Evolutionary conservation across 1,140 invertebrate species (phyloP), one percentile per base, ranked within the genome.

Genomic region (Tetraneura akinire): DNA sequence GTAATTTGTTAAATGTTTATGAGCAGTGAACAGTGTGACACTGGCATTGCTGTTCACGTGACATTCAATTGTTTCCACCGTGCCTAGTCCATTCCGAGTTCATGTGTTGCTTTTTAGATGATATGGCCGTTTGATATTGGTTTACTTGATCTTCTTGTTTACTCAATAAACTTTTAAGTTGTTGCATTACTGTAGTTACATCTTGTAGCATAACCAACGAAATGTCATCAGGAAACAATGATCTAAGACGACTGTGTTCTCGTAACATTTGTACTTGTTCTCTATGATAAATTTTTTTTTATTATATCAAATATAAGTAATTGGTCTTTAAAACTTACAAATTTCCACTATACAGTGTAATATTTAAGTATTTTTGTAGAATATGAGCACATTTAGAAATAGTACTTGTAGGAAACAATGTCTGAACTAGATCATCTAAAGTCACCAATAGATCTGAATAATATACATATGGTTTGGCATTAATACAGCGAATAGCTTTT

Each of bases 401-500:
- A 13, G 18, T 26, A 11, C 55, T 62, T 1, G 37, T 18, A 62
- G 74, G 74, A 9, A 78, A 62, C 16, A 78, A 0, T 26, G 29
- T 57, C 16, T 62, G 37, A 2, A 78, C 55, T 13, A 78, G 3
- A 85, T 95, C 93, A 9, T 91, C 90, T 70, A 95, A 87, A 0
- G 93, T 93, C 89, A 95, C 93, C 82, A 94, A 87, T 81, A 94
- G 87, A 84, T 94, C 92, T 21, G 90, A n/a, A n/a, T n/a, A 89
- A 83, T 92, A 93, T 71, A 92, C 89, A 86, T 92, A 93, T 10
- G 93, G 92, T 87, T 94, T 94, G 84, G 92, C 91, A 85, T 95
- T 95, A 83, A 95, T 94, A 85, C 92, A 94, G 51, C 91, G 92
- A 82, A 94, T 90, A 88, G 93, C 89, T 86, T 91, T 91, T 82